Conservation (phyloP, 2,888 invertebrate genomes). For the Gastrophysa polygoni region DNA sequence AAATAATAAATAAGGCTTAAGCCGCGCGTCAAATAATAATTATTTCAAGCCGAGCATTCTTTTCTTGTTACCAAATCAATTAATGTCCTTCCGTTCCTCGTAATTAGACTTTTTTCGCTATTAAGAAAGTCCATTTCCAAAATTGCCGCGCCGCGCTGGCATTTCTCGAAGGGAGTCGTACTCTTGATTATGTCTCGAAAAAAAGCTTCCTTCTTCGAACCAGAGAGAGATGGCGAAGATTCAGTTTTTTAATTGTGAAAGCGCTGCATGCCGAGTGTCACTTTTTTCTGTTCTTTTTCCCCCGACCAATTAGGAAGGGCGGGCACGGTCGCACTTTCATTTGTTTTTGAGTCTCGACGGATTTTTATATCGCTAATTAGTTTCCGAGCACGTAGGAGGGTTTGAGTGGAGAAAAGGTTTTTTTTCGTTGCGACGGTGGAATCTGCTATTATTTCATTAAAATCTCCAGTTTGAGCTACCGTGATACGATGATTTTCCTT, state of each 20-base stretch:
- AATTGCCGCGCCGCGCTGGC: conserved; percentile 53
- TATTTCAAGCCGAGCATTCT: conserved; percentile 47
- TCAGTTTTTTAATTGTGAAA: conserved; percentile 51
- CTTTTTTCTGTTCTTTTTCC: conserved; percentile 46
- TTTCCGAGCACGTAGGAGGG: conserved; percentile 55
- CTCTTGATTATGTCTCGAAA: conserved; percentile 53
- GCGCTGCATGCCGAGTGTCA: conserved; percentile 56
- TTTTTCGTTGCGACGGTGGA: conserved; percentile 15
- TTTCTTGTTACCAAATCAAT: conserved; percentile 59
- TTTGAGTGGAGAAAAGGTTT: conserved; percentile 37
- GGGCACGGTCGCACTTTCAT: conserved; percentile 53
- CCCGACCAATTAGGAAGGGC: conserved; percentile 31
- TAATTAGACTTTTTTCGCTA: conserved; percentile 58
- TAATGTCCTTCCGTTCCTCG: conserved; percentile 57
- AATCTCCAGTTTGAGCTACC: not conserved
- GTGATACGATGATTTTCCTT: not conserved
- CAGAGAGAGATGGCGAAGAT: conserved; percentile 35
- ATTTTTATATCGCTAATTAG: conserved; percentile 61
- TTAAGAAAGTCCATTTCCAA: conserved; percentile 58
- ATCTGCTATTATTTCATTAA: conserved; percentile 2
- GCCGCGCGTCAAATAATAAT: conserved; percentile 50
- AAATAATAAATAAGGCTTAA: conserved; percentile 51
- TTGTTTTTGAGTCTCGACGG: conserved; percentile 57
- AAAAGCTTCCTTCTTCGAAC: conserved; percentile 41
- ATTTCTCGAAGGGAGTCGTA: conserved; percentile 51